Conservation (phyloP, 2,888 invertebrate genomes). For the Agrochola lota region DNA sequence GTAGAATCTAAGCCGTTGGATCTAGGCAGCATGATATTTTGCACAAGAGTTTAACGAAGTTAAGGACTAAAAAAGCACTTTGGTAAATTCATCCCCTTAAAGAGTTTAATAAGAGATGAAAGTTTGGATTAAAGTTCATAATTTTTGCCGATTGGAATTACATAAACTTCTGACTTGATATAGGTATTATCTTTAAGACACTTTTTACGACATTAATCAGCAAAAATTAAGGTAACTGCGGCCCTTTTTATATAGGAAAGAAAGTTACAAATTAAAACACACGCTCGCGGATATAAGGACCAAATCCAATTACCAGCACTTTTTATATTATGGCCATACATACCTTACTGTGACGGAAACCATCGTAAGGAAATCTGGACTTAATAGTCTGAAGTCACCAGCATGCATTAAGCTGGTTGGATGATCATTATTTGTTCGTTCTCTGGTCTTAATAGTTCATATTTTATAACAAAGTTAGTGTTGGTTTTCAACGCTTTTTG, state of each 20-base stretch:
- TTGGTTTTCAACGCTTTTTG: neutral
- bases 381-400: conserved; percentile 8
- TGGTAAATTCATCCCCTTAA: neutral
- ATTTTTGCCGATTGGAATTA: neutral
- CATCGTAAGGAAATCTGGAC: conserved; percentile 14
- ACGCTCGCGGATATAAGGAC: neutral
- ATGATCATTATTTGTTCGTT: conserved; percentile 6
- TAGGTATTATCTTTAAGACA: neutral
- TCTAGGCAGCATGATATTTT: neutral
- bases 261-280: neutral
- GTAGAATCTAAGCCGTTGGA: neutral
- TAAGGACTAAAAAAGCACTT: neutral
- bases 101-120: neutral
- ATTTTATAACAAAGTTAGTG: neutral
- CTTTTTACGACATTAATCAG: conserved; percentile 4
- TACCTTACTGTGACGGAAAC: neutral
- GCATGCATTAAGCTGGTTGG: neutral
- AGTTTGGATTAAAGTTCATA: neutral
- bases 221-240: neutral
- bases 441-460: conserved; percentile 11
- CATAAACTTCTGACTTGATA: neutral
- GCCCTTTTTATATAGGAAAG: neutral
- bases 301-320: neutral
- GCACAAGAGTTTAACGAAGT: neutral
- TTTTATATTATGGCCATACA: neutral